Conservation (phyloP, 2,888 invertebrate genomes). For the Drosophila leonis region DNA sequence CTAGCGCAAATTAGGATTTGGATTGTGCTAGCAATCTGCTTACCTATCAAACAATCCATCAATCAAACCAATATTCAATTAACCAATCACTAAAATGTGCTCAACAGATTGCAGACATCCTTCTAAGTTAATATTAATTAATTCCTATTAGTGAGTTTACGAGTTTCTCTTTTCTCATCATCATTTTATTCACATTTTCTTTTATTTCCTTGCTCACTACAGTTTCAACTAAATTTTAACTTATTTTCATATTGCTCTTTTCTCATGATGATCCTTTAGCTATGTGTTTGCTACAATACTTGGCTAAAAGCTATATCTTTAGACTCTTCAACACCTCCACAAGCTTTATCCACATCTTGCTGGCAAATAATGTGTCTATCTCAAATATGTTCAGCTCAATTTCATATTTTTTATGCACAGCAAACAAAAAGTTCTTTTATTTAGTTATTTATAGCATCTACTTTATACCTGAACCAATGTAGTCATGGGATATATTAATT, state of each 20-base stretch:
- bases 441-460: conserved; percentile 1
- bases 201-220: neutral
- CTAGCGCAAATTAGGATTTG: conserved; percentile 12
- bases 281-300: neutral
- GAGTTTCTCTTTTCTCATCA: neutral
- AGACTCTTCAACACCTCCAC: neutral
- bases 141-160: neutral
- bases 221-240: neutral
- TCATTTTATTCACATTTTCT: neutral
- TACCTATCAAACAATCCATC: conserved; percentile 29
- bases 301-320: neutral
- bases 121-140: neutral
- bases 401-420: conserved; percentile 10
- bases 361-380: conserved; percentile 10
- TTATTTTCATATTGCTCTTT: neutral
- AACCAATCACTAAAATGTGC: conserved; percentile 41
- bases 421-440: conserved; percentile 8
- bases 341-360: neutral
- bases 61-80: conserved; percentile 53
- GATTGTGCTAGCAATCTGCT: conserved; percentile 24
- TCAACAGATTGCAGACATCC: conserved; percentile 29
- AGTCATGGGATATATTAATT: neutral
- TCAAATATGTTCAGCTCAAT: conserved; percentile 17
- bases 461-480: neutral
- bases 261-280: neutral